Evolutionary conservation across 1,140 invertebrate species (phyloP).

Genomic region (Neomicropteryx cornuta): DNA sequence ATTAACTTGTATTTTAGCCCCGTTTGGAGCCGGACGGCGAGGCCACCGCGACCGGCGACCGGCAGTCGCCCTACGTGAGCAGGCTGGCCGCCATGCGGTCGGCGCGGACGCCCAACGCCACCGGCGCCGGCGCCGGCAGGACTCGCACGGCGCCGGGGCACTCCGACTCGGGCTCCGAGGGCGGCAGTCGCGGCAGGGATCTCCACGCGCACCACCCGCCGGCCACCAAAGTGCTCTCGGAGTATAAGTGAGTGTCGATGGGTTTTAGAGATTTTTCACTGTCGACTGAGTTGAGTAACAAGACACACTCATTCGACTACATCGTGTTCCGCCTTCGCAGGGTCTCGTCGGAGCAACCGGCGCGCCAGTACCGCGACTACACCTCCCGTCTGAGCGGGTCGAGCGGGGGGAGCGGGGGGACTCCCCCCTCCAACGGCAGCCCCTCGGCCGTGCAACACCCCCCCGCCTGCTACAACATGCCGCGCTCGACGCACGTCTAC

Average conservation of each 20-base stretch:
- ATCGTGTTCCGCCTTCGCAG: no score
- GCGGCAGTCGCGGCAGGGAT: slow-evolving; percentile 11
- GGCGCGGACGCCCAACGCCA: no score
- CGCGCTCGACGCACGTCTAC: slow-evolving; percentile 22
- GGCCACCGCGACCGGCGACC: no score
- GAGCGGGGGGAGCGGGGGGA: slow-evolving; percentile 9
- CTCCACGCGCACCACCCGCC: slow-evolving; percentile 11
- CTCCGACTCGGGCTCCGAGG: slow-evolving; percentile 13
- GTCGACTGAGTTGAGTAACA: no score
- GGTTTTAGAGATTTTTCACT: no score
- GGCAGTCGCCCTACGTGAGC: no score
- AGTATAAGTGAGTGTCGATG: slow-evolving; percentile 9
- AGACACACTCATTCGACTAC: no score
- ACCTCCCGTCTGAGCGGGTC: slow-evolving; percentile 14
- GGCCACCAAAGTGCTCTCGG: slow-evolving; percentile 11
- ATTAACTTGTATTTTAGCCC: no score
- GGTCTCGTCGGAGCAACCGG: slow-evolving; percentile 12
- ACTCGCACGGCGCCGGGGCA: no score
- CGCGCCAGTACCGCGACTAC: slow-evolving; percentile 34
- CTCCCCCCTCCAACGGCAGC: slow-evolving; percentile 5
- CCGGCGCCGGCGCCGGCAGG: slow-evolving; percentile 22
- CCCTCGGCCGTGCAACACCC: slow-evolving; percentile 26
- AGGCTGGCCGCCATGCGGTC: no score
- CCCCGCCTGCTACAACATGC: slow-evolving; percentile 35
- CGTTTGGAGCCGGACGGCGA: no score